phyloP scores from a whole-genome alignment of 2,888 invertebrate species.

The Carpatolechia fugitivella region DNA sequence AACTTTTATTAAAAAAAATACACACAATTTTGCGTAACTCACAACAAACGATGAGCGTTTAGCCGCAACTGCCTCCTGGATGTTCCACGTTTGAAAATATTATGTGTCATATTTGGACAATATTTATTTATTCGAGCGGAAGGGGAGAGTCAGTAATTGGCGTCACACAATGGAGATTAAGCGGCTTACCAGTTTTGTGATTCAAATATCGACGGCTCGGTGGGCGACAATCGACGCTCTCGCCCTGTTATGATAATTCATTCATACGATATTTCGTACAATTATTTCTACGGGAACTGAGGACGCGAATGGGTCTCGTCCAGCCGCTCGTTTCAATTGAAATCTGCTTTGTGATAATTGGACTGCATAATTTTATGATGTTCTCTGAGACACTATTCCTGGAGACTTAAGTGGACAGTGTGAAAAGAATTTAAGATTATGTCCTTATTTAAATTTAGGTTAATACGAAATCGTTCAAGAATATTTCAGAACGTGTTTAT shows the following conservation, averaged over 20 bases:
- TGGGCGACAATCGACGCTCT: slow-evolving; percentile 58
- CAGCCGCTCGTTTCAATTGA: slow-evolving; percentile 25
- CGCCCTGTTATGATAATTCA: slow-evolving; percentile 75
- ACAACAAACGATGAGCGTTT: not conserved
- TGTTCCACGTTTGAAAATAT: slow-evolving; percentile 9
- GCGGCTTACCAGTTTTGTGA: slow-evolving; percentile 73
- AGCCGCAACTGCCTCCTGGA: not conserved
- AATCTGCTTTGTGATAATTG: slow-evolving; percentile 38
- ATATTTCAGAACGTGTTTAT: too few species aligned
- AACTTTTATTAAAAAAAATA: too few species aligned
- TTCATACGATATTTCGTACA: slow-evolving; percentile 58
- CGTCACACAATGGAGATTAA: slow-evolving; percentile 74
- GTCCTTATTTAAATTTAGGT: slow-evolving; percentile 1
- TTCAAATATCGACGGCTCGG: slow-evolving; percentile 63
- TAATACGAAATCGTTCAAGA: not conserved
- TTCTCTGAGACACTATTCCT: not conserved
- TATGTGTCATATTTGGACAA: slow-evolving; percentile 47
- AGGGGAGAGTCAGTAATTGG: slow-evolving; percentile 76
- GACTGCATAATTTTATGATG: slow-evolving; percentile 40
- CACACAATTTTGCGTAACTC: not conserved
- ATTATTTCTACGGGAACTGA: slow-evolving; percentile 55
- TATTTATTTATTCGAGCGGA: slow-evolving; percentile 75
- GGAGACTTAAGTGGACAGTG: not conserved
- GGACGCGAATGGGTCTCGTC: slow-evolving; percentile 22
- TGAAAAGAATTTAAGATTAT: slow-evolving; percentile 1